These are phyloP conservation scores for Muschampia staudingeri DNA, from an alignment of 2,888 invertebrate species.

Conservation along the genomic window DNA sequence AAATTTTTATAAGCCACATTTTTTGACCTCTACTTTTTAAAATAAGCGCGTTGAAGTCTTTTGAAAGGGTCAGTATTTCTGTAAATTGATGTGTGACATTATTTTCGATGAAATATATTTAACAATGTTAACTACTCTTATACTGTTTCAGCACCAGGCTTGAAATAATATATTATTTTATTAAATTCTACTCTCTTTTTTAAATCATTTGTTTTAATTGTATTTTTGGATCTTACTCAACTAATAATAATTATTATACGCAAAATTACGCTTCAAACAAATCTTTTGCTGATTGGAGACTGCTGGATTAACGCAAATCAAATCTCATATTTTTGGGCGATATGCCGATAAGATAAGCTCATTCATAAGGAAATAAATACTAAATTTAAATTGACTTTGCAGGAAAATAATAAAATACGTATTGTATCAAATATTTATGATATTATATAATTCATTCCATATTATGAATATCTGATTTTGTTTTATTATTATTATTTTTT, in stretches of 20 bases:
- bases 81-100: background rate
- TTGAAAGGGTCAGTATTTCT: constrained; percentile 67
- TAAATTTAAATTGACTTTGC: constrained; percentile 4
- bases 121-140: background rate
- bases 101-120: background rate
- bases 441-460: background rate
- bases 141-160: background rate
- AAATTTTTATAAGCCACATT: constrained; percentile 28
- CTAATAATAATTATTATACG: background rate
- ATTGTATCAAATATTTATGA: background rate
- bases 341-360: constrained; percentile 41
- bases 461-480: too few species aligned
- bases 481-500: too few species aligned
- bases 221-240: background rate
- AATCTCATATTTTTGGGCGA: constrained; percentile 38
- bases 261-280: background rate
- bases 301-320: constrained; percentile 25
- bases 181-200: background rate
- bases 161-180: background rate
- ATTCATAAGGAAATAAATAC: constrained; percentile 31
- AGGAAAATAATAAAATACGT: background rate
- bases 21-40: constrained; percentile 61
- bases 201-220: background rate
- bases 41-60: constrained; percentile 87
- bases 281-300: background rate